Evolutionary conservation across 1,140 invertebrate genomes (phyloP), one percentile per base, ranked within the genome.

Genomic region (Spodoptera frugiperda): DNA sequence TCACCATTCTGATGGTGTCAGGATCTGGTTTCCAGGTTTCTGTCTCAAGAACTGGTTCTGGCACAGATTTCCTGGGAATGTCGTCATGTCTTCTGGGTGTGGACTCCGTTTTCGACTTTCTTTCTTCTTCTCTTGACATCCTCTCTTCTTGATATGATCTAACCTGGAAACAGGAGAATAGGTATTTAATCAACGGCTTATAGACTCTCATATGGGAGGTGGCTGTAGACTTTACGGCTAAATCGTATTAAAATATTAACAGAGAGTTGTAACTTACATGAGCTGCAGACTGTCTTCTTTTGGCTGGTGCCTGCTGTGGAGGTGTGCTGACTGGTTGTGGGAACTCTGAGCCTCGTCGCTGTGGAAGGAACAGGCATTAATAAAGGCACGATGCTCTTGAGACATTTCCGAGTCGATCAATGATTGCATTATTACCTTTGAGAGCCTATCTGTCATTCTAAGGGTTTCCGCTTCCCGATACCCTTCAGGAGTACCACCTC

Each of bases 271-370:
- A 68, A 83, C 80, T 76, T 75, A 91, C 90, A 78, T 89, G 84
- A 53, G 91, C 91, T 33, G 91, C 82, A 11, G 92, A 94, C 51
- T 94, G 92, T 78, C 92, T 82, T 79, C 92, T 87, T 76, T 91
- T 94, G 2, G 72, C 53, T 77, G 89, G 87, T 39, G 57, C 65
- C 44, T 92, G 91, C 55, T 91, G 89, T 4, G 91, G 89, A 11
- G 92, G 90, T 3, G 91, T 93, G 73, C 90, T 93, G 14, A 93
- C 92, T 0, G 92, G 92, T 55, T 92, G 91, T 0, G 92, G 89
- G 68, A 93, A 93, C 59, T 93, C 92, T 5, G 92, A 93, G 0
- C 92, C 92, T 51, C 92, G 90, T 11, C 92, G 89, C 91, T 93
- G 83, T 9, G 86, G 85, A 11, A 72, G 25, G 25, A 2, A 25